A percentile compares a stretch with the other conserved stretches of the same genome.
Conservation (phyloP, 2,113 vertebrate genomes). For the Candoia aspera region DNA sequence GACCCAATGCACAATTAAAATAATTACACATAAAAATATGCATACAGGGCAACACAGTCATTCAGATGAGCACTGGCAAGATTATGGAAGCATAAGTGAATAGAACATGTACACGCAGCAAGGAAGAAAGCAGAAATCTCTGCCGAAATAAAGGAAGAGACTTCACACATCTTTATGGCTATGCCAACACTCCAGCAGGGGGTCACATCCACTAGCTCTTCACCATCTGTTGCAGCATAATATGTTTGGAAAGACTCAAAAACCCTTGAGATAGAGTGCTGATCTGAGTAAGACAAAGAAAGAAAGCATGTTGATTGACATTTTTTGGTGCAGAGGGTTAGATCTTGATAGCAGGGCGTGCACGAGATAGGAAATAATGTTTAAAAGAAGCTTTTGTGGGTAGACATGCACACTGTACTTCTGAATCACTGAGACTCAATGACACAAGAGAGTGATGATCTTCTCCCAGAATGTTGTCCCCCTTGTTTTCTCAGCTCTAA, state of each 20-base stretch:
- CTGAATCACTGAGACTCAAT: neutral
- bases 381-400: neutral
- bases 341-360: neutral
- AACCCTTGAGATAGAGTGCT: slow-evolving; percentile 12
- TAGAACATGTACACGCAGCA: neutral
- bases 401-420: neutral
- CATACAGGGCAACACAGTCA: neutral
- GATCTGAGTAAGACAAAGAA: slow-evolving; percentile 16
- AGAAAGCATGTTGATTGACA: neutral
- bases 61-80: neutral
- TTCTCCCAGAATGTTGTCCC: neutral
- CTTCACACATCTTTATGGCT: slow-evolving; percentile 3
- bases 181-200: slow-evolving; percentile 9
- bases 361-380: neutral
- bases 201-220: slow-evolving; percentile 23
- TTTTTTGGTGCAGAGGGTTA: neutral
- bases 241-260: slow-evolving; percentile 7
- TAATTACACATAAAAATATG: neutral
- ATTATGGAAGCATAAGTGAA: neutral
- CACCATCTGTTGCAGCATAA: slow-evolving; percentile 30
- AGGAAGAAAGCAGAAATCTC: slow-evolving; percentile 4
- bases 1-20: neutral
- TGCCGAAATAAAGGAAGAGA: slow-evolving; percentile 22
- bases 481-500: neutral
- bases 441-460: neutral